Evolutionary conservation across 2,113 vertebrate species (phyloP), one percentile per base, ranked within the genome.

Genomic region (Triplophysa tibetana): DNA sequence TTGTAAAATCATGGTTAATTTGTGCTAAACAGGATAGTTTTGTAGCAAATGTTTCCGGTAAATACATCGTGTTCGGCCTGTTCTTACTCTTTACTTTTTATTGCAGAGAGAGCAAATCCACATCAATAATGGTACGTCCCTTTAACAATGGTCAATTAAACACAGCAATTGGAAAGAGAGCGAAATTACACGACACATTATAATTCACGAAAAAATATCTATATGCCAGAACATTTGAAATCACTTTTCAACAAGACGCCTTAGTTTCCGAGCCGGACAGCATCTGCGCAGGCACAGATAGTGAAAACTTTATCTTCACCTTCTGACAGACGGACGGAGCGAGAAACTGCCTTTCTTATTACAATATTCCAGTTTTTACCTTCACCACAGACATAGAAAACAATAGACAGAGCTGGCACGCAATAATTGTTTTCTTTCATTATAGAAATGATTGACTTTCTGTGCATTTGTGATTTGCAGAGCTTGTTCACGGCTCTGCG

Each of bases 341-440:
- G 19, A 41, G 52, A 64, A 73, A 63, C 73, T 60, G 45, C n/a
- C 45, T n/a, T 63, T 43, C 65, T 23, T 43, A 48, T 66, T 38
- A 41, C 10, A 4, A 70, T 60, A 75, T 54, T 11, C 38, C 21
- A 62, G 61, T 84, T 79, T 81, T 68, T 14, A 80, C 72, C 75
- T 82, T 78, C 80, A 78, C 79, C 79, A 85, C 52, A 73, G 77
- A 63, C 75, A 16, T 70, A 21, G 61, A 23, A 21, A 81, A 70
- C 75, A 65, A 63, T 64, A 67, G 69, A 70, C 50, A 13, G 9
- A 17, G 48, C 56, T 50, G 33, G 45, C 17, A 33, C 45, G 11
- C n/a, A 13, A 50, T 83, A 75, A 85, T 88, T 82, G 76, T 69
- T 77, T 61, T 43, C 77, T 87, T 82, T 85, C 63, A 75, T 72